These are phyloP conservation scores for Phrynocephalus forsythii DNA, from an alignment of 2,797 vertebrate genomes.

Conservation along the genomic window DNA sequence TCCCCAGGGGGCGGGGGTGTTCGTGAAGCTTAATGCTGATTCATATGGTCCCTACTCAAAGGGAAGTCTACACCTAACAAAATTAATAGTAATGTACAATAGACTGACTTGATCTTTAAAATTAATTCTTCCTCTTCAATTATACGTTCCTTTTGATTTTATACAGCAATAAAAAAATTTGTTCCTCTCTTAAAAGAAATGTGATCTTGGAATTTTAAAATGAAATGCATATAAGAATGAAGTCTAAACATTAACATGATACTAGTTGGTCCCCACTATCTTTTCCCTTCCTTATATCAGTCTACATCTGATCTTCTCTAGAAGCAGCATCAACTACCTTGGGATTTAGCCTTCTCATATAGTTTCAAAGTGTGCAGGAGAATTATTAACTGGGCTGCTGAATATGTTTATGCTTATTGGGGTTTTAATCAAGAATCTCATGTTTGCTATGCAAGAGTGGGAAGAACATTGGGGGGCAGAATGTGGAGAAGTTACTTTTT, in stretches of 20 bases:
- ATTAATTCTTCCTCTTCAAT: constrained; percentile 74
- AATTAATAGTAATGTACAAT: constrained; percentile 72
- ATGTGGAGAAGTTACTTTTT: too few relatives aligned
- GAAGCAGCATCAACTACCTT: background rate
- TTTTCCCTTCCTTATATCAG: constrained; percentile 58
- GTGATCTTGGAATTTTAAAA: constrained; percentile 34
- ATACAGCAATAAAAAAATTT: constrained; percentile 75
- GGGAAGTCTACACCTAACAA: constrained; percentile 67
- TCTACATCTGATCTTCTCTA: constrained; percentile 31
- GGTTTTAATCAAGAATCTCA: background rate
- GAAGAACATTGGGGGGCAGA: too few relatives aligned
- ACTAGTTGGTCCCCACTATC: constrained; percentile 55
- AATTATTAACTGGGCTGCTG: background rate
- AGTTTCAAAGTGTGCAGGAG: too few relatives aligned
- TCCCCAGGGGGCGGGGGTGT: background rate
- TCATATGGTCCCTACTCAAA: constrained; percentile 52
- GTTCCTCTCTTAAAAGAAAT: constrained; percentile 73
- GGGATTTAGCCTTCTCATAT: background rate
- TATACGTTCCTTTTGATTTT: constrained; percentile 75
- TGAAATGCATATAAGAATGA: background rate
- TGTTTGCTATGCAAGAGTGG: background rate
- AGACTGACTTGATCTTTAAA: constrained; percentile 71
- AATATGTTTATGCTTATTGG: too few relatives aligned
- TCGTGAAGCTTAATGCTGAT: constrained; percentile 67
- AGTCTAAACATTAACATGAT: constrained; percentile 50